Base-by-base conservation (phyloP, 2,113 vertebrate species). In the Ceratotherium simum region DNA sequence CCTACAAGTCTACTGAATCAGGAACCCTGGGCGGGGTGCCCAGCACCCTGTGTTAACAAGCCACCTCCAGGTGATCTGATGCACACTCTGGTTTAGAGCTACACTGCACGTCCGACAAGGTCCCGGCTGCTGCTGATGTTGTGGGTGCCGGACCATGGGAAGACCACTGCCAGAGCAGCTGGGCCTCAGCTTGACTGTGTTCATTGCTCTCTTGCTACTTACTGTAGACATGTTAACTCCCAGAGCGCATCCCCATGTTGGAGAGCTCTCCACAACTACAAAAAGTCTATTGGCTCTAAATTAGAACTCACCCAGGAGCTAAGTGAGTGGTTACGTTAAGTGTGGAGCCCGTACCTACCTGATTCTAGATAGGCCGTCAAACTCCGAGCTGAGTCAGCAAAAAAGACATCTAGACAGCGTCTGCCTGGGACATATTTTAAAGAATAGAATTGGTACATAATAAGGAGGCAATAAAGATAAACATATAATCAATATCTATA, bases 391-490 rank as follows among this genome's bases (percentile, higher is more conserved):
- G 56, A 89, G 29, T 51, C 64, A 90, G 39, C 25, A 39, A 85
- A 65, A 51, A 67, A 84, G 84, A 90, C 13, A 23, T 39, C 5
- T 54, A 58, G 72, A 33, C 7, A 58, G 92, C 20, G 42, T 87
- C 33, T 87, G 42, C 2, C 42, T 11, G 18, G n/a, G n/a, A 8
- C 31, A 58, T 23, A 78, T 84, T 69, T 65, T 69, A 69, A 86
- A 86, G 20, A 90, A 69, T 25, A 95, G n/a, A 95, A 46, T 11
- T 79, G 65, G 3, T 25, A 36, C 3, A 56, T 33, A 81, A 90
- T n/a, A 76, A 93, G 2, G 36, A 95, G 21, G 9, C 25, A 86
- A 83, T 89, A 93, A 92, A 89, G 25, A 86, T 39, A 91, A 92
- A 25, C 18, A 58, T 29, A 70, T 33, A 81, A 62, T 42, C 36